These are phyloP conservation scores for Regulus satrapa DNA, from an alignment of 2,113 vertebrate species.

Conservation along the genomic window DNA sequence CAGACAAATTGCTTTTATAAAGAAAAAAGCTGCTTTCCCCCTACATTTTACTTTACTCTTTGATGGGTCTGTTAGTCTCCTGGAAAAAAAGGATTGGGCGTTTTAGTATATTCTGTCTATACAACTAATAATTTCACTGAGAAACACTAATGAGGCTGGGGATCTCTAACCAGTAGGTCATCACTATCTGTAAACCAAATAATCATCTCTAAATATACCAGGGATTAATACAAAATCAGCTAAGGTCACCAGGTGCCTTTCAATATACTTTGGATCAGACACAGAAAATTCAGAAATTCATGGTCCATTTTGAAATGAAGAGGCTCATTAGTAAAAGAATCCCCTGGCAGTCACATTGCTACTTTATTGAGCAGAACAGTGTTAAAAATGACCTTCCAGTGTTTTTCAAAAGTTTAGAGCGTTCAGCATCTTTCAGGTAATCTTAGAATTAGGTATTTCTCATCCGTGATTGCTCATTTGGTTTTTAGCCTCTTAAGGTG, in stretches of 20 bases:
- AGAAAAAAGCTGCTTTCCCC: neutral
- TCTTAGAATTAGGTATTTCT: neutral
- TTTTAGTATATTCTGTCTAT: neutral
- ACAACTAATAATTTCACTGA: neutral
- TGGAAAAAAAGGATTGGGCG: neutral
- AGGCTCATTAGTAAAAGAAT: neutral
- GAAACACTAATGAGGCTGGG: neutral
- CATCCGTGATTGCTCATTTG: neutral
- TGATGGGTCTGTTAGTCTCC: neutral
- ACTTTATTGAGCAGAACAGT: neutral
- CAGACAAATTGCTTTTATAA: neutral
- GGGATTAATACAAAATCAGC: neutral
- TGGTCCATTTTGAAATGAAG: neutral
- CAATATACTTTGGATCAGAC: neutral
- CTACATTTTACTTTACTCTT: neutral
- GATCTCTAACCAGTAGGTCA: neutral
- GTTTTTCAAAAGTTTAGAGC: conserved; percentile 2
- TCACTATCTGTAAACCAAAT: neutral
- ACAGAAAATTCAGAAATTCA: conserved; percentile 13
- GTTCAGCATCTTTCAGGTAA: neutral
- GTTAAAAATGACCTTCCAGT: conserved; percentile 6
- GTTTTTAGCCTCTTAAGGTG: neutral
- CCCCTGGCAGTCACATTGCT: neutral
- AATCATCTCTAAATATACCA: neutral
- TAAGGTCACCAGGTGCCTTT: neutral